Evolutionary conservation across 2,797 vertebrate genomes (phyloP).

Genomic region (Pogonophryne albipinna): DNA sequence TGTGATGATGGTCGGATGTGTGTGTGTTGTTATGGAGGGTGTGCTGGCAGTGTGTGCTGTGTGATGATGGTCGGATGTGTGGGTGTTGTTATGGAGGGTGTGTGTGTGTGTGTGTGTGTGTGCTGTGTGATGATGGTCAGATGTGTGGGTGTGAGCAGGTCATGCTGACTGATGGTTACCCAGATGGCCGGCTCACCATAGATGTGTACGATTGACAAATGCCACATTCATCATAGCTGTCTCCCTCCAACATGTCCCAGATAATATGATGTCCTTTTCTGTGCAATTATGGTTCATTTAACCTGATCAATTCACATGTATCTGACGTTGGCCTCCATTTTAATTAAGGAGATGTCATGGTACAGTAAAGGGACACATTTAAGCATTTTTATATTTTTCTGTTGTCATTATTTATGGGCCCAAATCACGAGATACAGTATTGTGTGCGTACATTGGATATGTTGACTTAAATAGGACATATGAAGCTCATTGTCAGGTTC

Average conservation of each 20-base stretch:
- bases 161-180: slow-evolving; percentile 69
- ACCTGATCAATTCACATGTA: slow-evolving; percentile 19
- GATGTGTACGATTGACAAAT: slow-evolving; percentile 47
- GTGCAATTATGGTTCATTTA: slow-evolving; percentile 27
- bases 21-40: slow-evolving; percentile 34
- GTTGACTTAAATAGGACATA: not conserved
- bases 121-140: slow-evolving; percentile 10
- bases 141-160: slow-evolving; percentile 66
- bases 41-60: too few species aligned
- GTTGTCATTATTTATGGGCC: not conserved
- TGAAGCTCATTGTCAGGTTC: too few species aligned
- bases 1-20: slow-evolving; percentile 46
- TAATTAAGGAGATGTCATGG: slow-evolving; percentile 10
- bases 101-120: too few species aligned
- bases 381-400: not conserved
- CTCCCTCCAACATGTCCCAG: slow-evolving; percentile 21
- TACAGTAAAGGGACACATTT: not conserved
- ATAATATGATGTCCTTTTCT: slow-evolving; percentile 25
- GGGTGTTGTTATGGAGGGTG: slow-evolving; percentile 25
- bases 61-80: slow-evolving; percentile 50
- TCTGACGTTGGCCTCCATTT: slow-evolving; percentile 9
- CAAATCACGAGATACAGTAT: not conserved
- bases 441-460: not conserved
- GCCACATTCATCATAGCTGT: slow-evolving; percentile 43
- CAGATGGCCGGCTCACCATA: slow-evolving; percentile 65